Percentiles rank a stretch among this genome's conserved stretches.
Evolutionary conservation across 2,113 vertebrate species (phyloP).

Genomic region (Anhinga anhinga): DNA sequence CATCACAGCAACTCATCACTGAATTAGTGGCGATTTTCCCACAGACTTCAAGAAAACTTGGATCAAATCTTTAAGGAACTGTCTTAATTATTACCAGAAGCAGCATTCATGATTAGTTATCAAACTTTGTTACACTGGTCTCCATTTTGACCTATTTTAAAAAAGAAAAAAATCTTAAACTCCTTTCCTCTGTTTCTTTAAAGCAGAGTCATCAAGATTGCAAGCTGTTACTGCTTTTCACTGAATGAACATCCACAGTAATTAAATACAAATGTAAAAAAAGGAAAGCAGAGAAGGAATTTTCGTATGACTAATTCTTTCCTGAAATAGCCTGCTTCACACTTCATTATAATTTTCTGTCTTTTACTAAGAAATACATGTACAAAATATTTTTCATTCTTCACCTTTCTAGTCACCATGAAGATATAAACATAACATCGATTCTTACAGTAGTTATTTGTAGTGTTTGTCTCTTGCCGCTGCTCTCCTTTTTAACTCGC

Average conservation of each 20-base stretch:
- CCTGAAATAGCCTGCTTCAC: not conserved
- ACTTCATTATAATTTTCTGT: not conserved
- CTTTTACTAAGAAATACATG: not conserved
- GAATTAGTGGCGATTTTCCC: not conserved
- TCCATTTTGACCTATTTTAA: not conserved
- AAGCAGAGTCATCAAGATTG: not conserved
- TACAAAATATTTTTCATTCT: not conserved
- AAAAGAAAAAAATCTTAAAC: not conserved
- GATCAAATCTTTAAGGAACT: not conserved
- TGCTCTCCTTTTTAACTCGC: not conserved
- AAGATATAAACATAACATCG: not conserved
- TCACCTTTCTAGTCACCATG: not conserved
- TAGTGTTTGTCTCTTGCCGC: not conserved
- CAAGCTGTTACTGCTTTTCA: conserved; percentile 2
- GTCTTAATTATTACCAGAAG: not conserved
- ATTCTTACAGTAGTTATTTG: not conserved
- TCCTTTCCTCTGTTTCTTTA: not conserved
- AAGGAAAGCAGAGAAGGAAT: not conserved
- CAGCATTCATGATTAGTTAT: not conserved
- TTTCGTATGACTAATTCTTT: not conserved
- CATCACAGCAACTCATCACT: not conserved
- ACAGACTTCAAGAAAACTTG: not conserved
- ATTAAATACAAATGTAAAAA: not conserved
- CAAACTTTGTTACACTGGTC: not conserved
- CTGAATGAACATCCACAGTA: conserved; percentile 1